phyloP scores from a whole-genome alignment of 2,888 invertebrate genomes.

The Pseudococcus viburni region DNA sequence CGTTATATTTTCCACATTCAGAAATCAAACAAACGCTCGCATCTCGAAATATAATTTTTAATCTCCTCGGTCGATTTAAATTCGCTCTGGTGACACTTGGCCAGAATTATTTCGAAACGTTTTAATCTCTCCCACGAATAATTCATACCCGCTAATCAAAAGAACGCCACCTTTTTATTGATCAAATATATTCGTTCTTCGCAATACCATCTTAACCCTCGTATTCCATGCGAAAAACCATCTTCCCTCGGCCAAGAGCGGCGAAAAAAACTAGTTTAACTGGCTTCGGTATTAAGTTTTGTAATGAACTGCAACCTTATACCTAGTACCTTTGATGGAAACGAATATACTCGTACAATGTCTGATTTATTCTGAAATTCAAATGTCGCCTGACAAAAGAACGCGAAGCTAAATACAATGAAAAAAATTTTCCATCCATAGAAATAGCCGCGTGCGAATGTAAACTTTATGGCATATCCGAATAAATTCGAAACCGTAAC shows the following conservation, averaged over 20 bases:
- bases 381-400: slow-evolving; percentile 48
- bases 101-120: slow-evolving; percentile 50
- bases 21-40: slow-evolving; percentile 33
- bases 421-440: slow-evolving; percentile 32
- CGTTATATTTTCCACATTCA: background rate
- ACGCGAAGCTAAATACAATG: background rate
- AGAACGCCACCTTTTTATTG: slow-evolving; percentile 51
- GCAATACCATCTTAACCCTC: background rate
- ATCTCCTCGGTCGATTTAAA: background rate
- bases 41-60: slow-evolving; percentile 18
- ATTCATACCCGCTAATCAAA: slow-evolving; percentile 35
- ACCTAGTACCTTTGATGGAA: background rate
- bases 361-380: slow-evolving; percentile 54
- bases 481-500: slow-evolving; percentile 27
- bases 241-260: background rate
- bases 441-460: slow-evolving; percentile 36
- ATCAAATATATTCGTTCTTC: slow-evolving; percentile 36
- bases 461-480: slow-evolving; percentile 42
- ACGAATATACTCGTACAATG: slow-evolving; percentile 27
- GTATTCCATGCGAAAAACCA: slow-evolving; percentile 30
- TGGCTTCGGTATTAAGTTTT: slow-evolving; percentile 39
- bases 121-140: slow-evolving; percentile 58
- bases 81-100: slow-evolving; percentile 59
- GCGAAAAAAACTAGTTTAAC: slow-evolving; percentile 40
- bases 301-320: slow-evolving; percentile 44